Evolutionary conservation across 2,113 vertebrate species (phyloP).

Genomic region (Chionis minor): DNA sequence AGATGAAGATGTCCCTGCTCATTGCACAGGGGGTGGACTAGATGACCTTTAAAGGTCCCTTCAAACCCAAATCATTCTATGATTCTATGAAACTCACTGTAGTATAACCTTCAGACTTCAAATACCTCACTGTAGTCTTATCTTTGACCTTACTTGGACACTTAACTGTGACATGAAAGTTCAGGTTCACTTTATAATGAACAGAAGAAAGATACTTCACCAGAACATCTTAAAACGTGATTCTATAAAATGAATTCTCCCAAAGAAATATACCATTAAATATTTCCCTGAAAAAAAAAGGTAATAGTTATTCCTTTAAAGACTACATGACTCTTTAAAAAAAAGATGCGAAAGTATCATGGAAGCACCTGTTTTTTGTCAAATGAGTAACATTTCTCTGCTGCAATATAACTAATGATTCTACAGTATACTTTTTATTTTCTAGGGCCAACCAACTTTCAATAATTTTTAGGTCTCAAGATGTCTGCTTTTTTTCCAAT

Average conservation of each 20-base stretch:
- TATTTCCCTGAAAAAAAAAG: not conserved
- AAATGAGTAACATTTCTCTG: not conserved
- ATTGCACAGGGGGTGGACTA: not conserved
- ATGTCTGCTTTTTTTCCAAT: not conserved
- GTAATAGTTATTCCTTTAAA: not conserved
- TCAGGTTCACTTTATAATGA: not conserved
- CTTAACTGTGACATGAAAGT: not conserved
- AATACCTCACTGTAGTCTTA: not conserved
- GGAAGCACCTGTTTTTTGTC: not conserved
- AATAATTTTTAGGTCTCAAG: not conserved
- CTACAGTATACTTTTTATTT: not conserved
- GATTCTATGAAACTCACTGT: not conserved
- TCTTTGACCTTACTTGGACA: not conserved
- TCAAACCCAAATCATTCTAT: not conserved
- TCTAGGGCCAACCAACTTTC: not conserved
- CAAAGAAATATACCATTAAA: not conserved
- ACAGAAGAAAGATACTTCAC: not conserved
- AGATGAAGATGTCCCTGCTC: not conserved
- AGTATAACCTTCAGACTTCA: not conserved
- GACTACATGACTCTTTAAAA: not conserved
- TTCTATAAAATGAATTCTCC: not conserved
- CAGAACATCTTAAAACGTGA: not conserved
- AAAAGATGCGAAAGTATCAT: not conserved
- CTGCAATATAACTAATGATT: not conserved
- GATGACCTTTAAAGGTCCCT: not conserved